Evolutionary conservation across 1,140 invertebrate species (phyloP), one percentile per base, ranked within the genome.

Genomic region (Dinoponera quadriceps): DNA sequence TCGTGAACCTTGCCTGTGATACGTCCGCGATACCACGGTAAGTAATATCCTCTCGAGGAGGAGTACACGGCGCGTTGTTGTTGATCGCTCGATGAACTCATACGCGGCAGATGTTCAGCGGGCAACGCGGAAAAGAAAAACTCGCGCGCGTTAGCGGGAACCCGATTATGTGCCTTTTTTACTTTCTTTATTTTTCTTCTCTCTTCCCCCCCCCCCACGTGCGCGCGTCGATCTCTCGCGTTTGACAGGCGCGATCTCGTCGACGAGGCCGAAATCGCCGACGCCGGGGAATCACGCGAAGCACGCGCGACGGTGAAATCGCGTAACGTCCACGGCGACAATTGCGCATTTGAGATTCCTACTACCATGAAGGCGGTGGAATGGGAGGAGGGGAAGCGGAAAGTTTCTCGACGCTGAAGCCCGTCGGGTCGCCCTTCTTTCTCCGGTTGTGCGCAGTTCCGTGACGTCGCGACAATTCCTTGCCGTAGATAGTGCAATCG

Each of bases 401-500:
- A 63, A 84, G 49, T 59, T 74, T 82, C 68, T 44, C 57, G 44
- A 25, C 38, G n/a, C 16, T 44, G 49, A 82, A 44, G 9, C 66
- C 54, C 48, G 9, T 3, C 14, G 51, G 59, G 13, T 49, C 51
- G n/a, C 27, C 59, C 78, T 86, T 72, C 78, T 73, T 63, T 72
- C 38, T 48, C 48, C 51, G 25, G 65, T 49, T 62, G 78, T 57
- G 78, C 68, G 71, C 68, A 72, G 60, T 72, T 74, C 44, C 69
- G 27, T 62, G 68, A 73, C 68, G 78, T 81, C 78, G 78, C 63
- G 82, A 78, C 82, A 63, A 82, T 63, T 74, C 71, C 63, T 78
- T 73, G 82, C 84, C 68, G 49, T 65, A 44, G 66, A 71, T 84
- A 82, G 74, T 69, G 85, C 82, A 86, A 85, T 85, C 85, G 62